Base-by-base conservation (phyloP, 2,113 vertebrate species). In the Ptilorrhoa leucosticta region DNA sequence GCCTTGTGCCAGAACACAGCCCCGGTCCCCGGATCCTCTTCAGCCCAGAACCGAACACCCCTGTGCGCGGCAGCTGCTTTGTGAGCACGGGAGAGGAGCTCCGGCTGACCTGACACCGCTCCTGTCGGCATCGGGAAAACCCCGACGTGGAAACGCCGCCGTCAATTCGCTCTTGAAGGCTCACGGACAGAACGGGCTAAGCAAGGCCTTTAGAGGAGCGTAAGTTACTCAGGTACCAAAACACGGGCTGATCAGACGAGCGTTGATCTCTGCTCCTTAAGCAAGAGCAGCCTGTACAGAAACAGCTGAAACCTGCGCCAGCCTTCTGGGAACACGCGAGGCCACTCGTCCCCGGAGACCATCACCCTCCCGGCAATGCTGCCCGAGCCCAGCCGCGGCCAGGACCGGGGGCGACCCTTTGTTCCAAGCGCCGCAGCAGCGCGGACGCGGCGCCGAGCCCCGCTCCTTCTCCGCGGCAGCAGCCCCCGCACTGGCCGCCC, bases 211-310 rank as follows among this genome's bases (percentile, higher is more conserved):
- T 0, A 3, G 19, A 22, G 28, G 8, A 8, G 42, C 33, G 15
- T 1, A 60, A 3, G 45, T 2, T 3, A 9, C 63, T 13, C 61
- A 1, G 4, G 17, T 9, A 40, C 15, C 40, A 10, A 15, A 61
- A 1, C 78, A 19, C 9, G 12, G 48, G 15, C 18, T 22, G 10
- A 9, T 9, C 7, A 23, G 28, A 5, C 12, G 4, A 33, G 69
- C 13, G 6, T 0, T 11, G 33, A 2, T 11, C 40, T 6, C n/a
- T 1, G 39, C 56, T 61, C 33, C 48, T 6, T 0, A 2, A 8
- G 27, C 37, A 7, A 10, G 28, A 15, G 30, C 58, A 22, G 75
- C 44, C 31, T 0, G 3, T 0, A 6, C 4, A 15, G 35, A 10
- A 22, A 3, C 3, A 1, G 18, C 12, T 8, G 20, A 3, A 51